These are phyloP conservation scores for Rallus crepitans DNA, from an alignment of 2,797 vertebrate genomes.

Conservation along the genomic window DNA sequence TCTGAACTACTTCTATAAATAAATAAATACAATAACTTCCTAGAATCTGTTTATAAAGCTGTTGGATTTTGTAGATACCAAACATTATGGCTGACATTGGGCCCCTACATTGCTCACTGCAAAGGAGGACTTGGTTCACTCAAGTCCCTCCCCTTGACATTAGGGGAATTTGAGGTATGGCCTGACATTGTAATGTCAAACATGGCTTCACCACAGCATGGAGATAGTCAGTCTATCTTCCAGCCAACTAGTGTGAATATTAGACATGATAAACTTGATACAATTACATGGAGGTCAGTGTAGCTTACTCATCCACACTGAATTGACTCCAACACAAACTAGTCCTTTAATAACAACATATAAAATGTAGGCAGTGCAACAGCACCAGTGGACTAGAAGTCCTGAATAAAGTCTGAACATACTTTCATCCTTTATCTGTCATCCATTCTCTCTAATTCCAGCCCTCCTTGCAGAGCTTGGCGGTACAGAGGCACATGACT, in stretches of 20 bases:
- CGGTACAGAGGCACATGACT: rapidly evolving
- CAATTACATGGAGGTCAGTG: background rate
- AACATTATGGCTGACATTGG: rapidly evolving
- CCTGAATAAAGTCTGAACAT: background rate
- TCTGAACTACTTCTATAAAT: background rate
- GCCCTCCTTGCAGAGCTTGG: background rate
- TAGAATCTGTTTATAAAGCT: background rate
- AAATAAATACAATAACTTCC: background rate
- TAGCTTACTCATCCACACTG: background rate
- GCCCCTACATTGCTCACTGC: background rate
- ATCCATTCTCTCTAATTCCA: background rate
- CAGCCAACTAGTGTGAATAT: background rate
- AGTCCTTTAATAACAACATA: background rate
- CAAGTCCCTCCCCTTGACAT: background rate
- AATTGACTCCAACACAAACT: background rate
- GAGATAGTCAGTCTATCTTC: background rate
- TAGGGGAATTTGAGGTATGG: background rate
- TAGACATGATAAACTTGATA: background rate
- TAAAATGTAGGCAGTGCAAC: background rate
- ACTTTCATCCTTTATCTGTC: background rate
- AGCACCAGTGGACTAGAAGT: background rate
- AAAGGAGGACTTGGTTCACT: background rate
- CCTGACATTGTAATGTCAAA: background rate
- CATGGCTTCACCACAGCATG: background rate
- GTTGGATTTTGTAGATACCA: background rate